These are phyloP conservation scores for Dyspetes luteomarginatus DNA, from an alignment of 2,888 invertebrate species.

Conservation along the genomic window DNA sequence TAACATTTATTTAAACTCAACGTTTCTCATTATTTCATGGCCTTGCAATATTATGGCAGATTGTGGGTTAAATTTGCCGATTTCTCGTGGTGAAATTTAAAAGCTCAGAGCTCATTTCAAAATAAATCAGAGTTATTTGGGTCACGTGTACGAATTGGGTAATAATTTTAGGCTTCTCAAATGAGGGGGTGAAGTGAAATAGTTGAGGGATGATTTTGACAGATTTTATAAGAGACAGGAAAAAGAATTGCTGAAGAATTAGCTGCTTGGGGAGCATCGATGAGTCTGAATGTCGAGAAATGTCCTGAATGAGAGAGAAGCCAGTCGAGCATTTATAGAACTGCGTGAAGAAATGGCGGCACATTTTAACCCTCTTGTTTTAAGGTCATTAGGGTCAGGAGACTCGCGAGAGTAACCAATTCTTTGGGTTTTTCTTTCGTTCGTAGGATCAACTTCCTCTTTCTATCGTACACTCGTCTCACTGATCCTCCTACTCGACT, in stretches of 20 bases:
- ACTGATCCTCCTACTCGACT: conserved; percentile 66
- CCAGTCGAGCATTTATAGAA: conserved; percentile 17
- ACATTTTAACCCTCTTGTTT: conserved; percentile 20
- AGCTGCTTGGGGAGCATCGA: not conserved
- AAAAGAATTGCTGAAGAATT: not conserved
- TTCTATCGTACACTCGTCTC: conserved; percentile 35
- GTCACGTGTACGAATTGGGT: too few relatives aligned
- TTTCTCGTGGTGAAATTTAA: too few relatives aligned
- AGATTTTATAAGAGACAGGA: not conserved
- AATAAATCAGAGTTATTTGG: too few relatives aligned
- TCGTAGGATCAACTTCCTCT: conserved; percentile 40
- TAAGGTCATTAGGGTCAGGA: too few relatives aligned
- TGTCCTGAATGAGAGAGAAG: conserved; percentile 38
- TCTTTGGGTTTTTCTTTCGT: conserved; percentile 41
- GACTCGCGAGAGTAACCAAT: conserved; percentile 30
- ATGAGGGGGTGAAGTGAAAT: too few relatives aligned
- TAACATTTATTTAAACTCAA: too few relatives aligned
- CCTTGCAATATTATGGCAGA: too few relatives aligned
- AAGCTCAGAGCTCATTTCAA: too few relatives aligned
- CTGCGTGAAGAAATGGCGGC: conserved; percentile 49
- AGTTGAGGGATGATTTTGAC: too few relatives aligned
- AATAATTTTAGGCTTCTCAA: too few relatives aligned
- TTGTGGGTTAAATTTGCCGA: too few relatives aligned
- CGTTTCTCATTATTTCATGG: too few relatives aligned
- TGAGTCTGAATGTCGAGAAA: not conserved